phyloP scores from a whole-genome alignment of 2,888 invertebrate species.

The Syrphus vitripennis region DNA sequence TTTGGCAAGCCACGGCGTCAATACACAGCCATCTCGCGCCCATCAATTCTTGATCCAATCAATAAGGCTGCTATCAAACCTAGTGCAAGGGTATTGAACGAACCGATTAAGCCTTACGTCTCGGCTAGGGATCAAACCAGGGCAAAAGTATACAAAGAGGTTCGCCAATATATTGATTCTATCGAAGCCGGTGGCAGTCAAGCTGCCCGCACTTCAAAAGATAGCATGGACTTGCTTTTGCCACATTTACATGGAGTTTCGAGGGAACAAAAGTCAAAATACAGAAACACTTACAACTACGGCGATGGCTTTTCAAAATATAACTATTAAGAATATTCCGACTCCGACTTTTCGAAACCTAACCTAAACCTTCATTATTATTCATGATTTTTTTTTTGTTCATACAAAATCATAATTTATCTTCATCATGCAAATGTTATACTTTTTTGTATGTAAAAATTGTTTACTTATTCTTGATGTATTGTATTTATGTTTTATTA shows the following conservation, averaged over 20 bases:
- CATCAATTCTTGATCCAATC: constrained; percentile 82
- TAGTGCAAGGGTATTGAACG: constrained; percentile 83
- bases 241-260: constrained; percentile 83
- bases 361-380: constrained; percentile 20
- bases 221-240: constrained; percentile 86
- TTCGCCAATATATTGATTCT: constrained; percentile 84
- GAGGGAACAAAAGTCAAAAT: constrained; percentile 52
- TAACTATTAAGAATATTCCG: constrained; percentile 31
- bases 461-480: constrained; percentile 57
- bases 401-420: constrained; percentile 12
- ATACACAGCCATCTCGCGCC: constrained; percentile 74
- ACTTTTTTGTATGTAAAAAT: constrained; percentile 27
- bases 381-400: neutral
- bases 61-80: constrained; percentile 85
- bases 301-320: constrained; percentile 65
- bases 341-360: constrained; percentile 27
- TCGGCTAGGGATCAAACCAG: constrained; percentile 86
- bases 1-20: constrained; percentile 87
- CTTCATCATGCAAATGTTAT: constrained; percentile 19
- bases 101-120: constrained; percentile 86
- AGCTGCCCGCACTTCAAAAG: constrained; percentile 83
- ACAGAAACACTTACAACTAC: constrained; percentile 56
- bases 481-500: constrained; percentile 50
- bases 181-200: constrained; percentile 83
- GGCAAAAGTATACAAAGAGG: constrained; percentile 84